Conservation (phyloP, 2,888 invertebrate species). For the Merodon equestris region DNA sequence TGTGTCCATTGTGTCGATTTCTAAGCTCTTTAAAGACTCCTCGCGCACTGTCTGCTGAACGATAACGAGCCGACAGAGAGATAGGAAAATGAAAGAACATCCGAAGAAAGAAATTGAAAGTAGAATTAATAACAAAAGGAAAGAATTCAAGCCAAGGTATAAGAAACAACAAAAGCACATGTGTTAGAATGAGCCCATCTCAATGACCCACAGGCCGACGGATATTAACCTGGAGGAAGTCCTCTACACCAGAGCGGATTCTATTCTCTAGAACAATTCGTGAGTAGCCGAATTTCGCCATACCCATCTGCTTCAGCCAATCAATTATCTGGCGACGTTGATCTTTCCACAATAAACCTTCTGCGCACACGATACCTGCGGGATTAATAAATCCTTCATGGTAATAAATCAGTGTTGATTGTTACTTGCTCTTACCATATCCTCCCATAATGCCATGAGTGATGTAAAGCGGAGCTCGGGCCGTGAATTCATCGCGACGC, state of each 20-base stretch:
- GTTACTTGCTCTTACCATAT: slow-evolving; percentile 84
- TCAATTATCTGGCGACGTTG: slow-evolving; percentile 86
- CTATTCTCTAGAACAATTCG: slow-evolving; percentile 83
- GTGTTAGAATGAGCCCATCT: slow-evolving; percentile 19
- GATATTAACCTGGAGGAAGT: slow-evolving; percentile 80
- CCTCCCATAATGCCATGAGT: slow-evolving; percentile 94
- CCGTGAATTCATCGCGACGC: slow-evolving; percentile 85
- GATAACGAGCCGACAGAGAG: background rate
- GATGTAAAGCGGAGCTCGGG: slow-evolving; percentile 87
- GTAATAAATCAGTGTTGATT: background rate
- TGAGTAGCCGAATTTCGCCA: slow-evolving; percentile 81
- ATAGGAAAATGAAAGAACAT: slow-evolving; percentile 8
- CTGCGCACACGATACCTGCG: slow-evolving; percentile 89
- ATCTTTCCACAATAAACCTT: slow-evolving; percentile 90
- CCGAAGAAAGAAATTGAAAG: slow-evolving; percentile 38
- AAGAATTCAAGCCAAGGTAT: background rate
- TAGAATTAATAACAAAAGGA: slow-evolving; percentile 31
- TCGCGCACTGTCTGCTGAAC: slow-evolving; percentile 66
- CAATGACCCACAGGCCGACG: slow-evolving; percentile 13
- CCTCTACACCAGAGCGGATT: slow-evolving; percentile 82
- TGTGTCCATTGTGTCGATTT: slow-evolving; percentile 74
- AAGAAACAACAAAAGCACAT: slow-evolving; percentile 13
- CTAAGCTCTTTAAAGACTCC: slow-evolving; percentile 73
- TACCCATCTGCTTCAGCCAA: slow-evolving; percentile 87
- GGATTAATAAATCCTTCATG: slow-evolving; percentile 12